Percentiles rank a stretch among this genome's conserved stretches.
Conservation (phyloP, 2,888 invertebrate species). For the Noctua janthe region DNA sequence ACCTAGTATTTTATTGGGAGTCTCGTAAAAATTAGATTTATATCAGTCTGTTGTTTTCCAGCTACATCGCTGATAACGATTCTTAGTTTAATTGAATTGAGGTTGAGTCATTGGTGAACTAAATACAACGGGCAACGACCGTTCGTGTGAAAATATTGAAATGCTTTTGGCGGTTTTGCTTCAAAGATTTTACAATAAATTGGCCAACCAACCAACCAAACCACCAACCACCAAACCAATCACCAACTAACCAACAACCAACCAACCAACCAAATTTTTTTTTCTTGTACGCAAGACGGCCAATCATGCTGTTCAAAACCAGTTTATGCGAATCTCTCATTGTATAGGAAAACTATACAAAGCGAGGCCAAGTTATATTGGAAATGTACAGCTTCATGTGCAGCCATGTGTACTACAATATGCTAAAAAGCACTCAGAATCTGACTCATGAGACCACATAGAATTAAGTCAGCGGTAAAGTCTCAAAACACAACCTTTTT, state of each 20-base stretch:
- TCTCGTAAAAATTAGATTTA: slow-evolving; percentile 49
- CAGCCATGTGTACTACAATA: neutral
- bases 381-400: no score
- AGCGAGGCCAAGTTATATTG: no score
- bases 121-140: neutral
- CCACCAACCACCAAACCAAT: no score
- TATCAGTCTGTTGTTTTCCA: slow-evolving; percentile 21
- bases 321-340: no score
- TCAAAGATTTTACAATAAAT: neutral
- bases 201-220: no score
- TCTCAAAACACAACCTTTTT: neutral
- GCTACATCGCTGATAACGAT: slow-evolving; percentile 5
- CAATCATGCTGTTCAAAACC: no score
- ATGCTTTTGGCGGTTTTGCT: neutral
- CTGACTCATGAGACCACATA: neutral
- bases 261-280: no score
- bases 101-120: neutral
- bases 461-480: neutral
- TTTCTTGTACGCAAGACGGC: no score
- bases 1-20: slow-evolving; percentile 27
- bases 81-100: slow-evolving; percentile 26
- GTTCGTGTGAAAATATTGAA: neutral
- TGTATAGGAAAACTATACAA: no score
- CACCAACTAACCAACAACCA: no score
- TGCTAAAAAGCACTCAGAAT: neutral